Percentiles rank a stretch among this genome's conserved stretches.
Conservation (phyloP, 2,113 vertebrate species). For the Scomber scombrus region DNA sequence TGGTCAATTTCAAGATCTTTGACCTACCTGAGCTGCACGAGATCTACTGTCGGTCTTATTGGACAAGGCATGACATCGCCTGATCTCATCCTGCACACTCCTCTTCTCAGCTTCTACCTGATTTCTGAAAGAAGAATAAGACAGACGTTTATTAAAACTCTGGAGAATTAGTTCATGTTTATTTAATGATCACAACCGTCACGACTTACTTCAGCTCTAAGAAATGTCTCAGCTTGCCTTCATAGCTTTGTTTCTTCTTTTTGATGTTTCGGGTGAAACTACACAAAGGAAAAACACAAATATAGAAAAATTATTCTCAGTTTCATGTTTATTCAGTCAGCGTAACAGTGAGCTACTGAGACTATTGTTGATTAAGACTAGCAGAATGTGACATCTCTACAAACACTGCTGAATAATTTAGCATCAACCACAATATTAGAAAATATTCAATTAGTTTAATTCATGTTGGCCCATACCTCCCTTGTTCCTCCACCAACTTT, state of each 20-base stretch:
- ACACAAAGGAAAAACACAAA: conserved; percentile 3
- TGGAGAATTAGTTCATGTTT: rapidly evolving
- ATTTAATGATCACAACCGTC: not conserved
- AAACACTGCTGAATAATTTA: not conserved
- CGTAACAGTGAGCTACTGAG: too few species aligned
- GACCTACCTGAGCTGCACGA: conserved; percentile 85
- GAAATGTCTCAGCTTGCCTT: conserved; percentile 73
- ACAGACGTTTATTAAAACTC: too few species aligned
- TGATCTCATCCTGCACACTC: conserved; percentile 88
- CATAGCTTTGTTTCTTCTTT: conserved; percentile 81
- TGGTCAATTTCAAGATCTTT: too few species aligned
- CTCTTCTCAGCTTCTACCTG: conserved; percentile 86
- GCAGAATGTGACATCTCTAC: too few species aligned
- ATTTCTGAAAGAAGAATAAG: conserved; percentile 78
- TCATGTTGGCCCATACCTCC: conserved; percentile 76
- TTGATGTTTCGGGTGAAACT: conserved; percentile 82
- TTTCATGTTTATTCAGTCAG: too few species aligned
- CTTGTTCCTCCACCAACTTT: conserved; percentile 79
- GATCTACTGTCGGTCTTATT: conserved; percentile 83
- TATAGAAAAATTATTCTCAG: not conserved
- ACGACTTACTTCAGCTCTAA: conserved; percentile 85
- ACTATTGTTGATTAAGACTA: too few species aligned
- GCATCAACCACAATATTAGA: not conserved
- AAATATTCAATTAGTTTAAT: not conserved
- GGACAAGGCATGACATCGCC: conserved; percentile 71